Evolutionary conservation across 1,140 invertebrate species (phyloP).

Genomic region (Nymphalis io): DNA sequence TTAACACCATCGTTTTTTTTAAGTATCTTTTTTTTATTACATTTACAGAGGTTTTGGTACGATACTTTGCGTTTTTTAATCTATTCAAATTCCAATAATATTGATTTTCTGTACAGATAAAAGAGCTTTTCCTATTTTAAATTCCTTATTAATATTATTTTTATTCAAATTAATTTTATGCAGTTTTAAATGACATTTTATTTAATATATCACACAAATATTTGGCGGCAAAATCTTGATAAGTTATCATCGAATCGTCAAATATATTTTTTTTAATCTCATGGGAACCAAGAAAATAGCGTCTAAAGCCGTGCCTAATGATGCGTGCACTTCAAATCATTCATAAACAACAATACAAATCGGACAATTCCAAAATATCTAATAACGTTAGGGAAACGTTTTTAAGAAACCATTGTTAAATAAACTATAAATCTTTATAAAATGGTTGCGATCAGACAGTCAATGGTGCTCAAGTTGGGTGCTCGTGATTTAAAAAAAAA

Average conservation of each 20-base stretch:
- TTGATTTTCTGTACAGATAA: too few species aligned
- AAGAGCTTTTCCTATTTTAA: too few species aligned
- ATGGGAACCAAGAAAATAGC: slow-evolving; percentile 37
- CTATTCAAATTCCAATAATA: too few species aligned
- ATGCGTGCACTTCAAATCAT: slow-evolving; percentile 55
- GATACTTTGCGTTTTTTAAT: background rate
- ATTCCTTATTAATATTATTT: too few species aligned
- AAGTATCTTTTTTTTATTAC: background rate
- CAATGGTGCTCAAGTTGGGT: slow-evolving; percentile 64
- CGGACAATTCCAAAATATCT: slow-evolving; percentile 52
- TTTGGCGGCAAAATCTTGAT: background rate
- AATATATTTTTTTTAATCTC: slow-evolving; percentile 9
- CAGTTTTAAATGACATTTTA: too few species aligned
- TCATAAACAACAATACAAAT: slow-evolving; percentile 55
- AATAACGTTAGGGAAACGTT: slow-evolving; percentile 47
- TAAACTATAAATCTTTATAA: slow-evolving; percentile 78
- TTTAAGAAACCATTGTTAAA: slow-evolving; percentile 73
- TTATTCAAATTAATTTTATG: too few species aligned
- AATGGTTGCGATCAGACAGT: slow-evolving; percentile 68
- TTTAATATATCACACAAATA: background rate
- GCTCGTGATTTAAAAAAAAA: slow-evolving; percentile 59
- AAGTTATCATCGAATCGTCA: background rate
- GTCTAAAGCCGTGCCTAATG: slow-evolving; percentile 68
- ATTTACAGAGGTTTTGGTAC: background rate
- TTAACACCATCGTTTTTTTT: background rate